These are phyloP conservation scores for Chromis chromis DNA, from an alignment of 2,797 vertebrate genomes.

Conservation along the genomic window DNA sequence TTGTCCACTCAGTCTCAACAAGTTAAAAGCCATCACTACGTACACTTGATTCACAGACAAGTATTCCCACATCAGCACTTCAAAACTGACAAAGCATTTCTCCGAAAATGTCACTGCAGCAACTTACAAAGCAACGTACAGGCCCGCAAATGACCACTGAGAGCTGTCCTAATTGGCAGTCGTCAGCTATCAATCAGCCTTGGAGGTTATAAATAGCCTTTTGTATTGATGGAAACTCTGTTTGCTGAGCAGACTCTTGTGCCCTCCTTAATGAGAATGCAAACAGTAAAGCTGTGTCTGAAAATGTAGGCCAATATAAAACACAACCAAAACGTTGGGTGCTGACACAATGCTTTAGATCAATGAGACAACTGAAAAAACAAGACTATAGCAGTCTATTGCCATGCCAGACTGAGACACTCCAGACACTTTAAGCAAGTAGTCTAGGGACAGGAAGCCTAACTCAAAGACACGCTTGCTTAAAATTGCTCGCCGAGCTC, in stretches of 20 bases:
- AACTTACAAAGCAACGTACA: slow-evolving; percentile 23
- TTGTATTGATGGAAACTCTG: slow-evolving; percentile 61
- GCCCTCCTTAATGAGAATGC: slow-evolving; percentile 60
- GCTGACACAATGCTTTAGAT: slow-evolving; percentile 22
- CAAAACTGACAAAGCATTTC: slow-evolving; percentile 38
- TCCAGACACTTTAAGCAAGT: background rate
- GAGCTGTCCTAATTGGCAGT: slow-evolving; percentile 68
- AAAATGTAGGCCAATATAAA: slow-evolving; percentile 55
- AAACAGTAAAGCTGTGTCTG: slow-evolving; percentile 45
- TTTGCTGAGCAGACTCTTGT: slow-evolving; percentile 57
- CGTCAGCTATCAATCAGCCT: slow-evolving; percentile 59
- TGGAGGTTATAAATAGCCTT: slow-evolving; percentile 62
- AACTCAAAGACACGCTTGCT: background rate
- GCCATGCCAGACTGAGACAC: background rate
- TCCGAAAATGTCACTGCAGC: slow-evolving; percentile 38
- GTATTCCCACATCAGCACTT: slow-evolving; percentile 22
- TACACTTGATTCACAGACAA: slow-evolving; percentile 40
- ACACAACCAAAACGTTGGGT: slow-evolving; percentile 16
- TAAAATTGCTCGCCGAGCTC: background rate
- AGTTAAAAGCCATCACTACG: slow-evolving; percentile 41
- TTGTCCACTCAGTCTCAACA: slow-evolving; percentile 36
- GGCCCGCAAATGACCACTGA: slow-evolving; percentile 39
- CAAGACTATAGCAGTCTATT: background rate
- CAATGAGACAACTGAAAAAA: background rate
- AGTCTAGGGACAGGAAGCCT: background rate